Evolutionary conservation across 37 sponge, comb jelly and placozoan genomes (phyloP).

Genomic region (Ephydatia muelleri): DNA sequence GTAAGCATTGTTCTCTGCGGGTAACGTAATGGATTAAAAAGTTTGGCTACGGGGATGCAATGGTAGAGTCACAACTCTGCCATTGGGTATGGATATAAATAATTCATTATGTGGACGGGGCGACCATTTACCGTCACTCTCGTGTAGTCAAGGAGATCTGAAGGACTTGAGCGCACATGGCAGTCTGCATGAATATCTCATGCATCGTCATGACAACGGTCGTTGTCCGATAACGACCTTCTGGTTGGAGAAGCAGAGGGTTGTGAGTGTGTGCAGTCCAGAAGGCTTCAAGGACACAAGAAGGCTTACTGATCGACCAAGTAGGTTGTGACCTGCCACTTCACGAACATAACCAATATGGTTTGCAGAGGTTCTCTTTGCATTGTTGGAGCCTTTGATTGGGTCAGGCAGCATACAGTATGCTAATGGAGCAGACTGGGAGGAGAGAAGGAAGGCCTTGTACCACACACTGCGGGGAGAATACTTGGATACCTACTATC

Average conservation of each 20-base stretch:
- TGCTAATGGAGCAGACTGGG: conserved; percentile 61
- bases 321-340: conserved; percentile 18
- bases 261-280: conserved; percentile 83
- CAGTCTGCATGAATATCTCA: conserved; percentile 85
- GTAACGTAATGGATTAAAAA: no score
- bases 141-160: conserved; percentile 57
- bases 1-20: not conserved
- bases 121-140: not conserved
- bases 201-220: conserved; percentile 72
- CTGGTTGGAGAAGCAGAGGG: conserved; percentile 64
- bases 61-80: no score
- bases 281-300: conserved; percentile 69
- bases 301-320: conserved; percentile 73
- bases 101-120: not conserved
- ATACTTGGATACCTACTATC: conserved; percentile 44
- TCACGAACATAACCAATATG: not conserved
- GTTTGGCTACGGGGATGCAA: no score
- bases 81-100: no score
- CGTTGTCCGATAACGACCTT: conserved; percentile 73
- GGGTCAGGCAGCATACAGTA: conserved; percentile 56
- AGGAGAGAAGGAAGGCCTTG: conserved; percentile 17
- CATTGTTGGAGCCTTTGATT: conserved; percentile 55
- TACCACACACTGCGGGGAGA: conserved; percentile 42
- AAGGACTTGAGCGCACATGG: conserved; percentile 63
- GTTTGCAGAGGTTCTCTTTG: conserved; percentile 31